Evolutionary conservation across 2,888 invertebrate species (phyloP).

Genomic region (Lochmaea crataegi): DNA sequence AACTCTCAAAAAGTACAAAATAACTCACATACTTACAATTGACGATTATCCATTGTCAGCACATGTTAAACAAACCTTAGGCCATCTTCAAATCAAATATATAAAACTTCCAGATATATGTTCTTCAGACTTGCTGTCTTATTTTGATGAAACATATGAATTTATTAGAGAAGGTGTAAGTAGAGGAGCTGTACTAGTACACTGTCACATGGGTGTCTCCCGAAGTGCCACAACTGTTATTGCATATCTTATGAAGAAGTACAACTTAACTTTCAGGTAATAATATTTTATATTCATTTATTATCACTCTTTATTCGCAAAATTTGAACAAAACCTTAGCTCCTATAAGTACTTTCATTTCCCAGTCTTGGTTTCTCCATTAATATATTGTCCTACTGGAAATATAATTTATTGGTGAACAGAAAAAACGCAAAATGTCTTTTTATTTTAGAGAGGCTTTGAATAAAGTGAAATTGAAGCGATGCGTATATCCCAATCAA

Average conservation of each 20-base stretch:
- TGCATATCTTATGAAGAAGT: constrained; percentile 44
- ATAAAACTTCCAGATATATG: constrained; percentile 36
- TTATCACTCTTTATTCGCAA: background rate
- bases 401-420: background rate
- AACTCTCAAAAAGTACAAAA: constrained; percentile 40
- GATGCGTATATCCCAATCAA: constrained; percentile 39
- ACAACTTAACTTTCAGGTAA: constrained; percentile 32
- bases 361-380: too few species aligned
- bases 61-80: constrained; percentile 31
- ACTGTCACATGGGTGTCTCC: constrained; percentile 42
- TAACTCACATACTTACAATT: constrained; percentile 42
- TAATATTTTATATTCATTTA: background rate
- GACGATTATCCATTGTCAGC: constrained; percentile 36
- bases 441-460: constrained; percentile 32
- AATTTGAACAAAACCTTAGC: too few species aligned
- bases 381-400: background rate
- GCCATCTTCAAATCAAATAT: constrained; percentile 37
- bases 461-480: constrained; percentile 34
- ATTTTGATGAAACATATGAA: constrained; percentile 42
- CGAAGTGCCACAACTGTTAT: constrained; percentile 39
- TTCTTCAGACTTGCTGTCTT: constrained; percentile 37
- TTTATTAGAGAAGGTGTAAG: constrained; percentile 40
- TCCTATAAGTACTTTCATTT: too few species aligned
- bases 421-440: background rate
- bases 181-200: constrained; percentile 40